phyloP scores from a whole-genome alignment of 1,140 invertebrate species.

The Holotrichia oblita region DNA sequence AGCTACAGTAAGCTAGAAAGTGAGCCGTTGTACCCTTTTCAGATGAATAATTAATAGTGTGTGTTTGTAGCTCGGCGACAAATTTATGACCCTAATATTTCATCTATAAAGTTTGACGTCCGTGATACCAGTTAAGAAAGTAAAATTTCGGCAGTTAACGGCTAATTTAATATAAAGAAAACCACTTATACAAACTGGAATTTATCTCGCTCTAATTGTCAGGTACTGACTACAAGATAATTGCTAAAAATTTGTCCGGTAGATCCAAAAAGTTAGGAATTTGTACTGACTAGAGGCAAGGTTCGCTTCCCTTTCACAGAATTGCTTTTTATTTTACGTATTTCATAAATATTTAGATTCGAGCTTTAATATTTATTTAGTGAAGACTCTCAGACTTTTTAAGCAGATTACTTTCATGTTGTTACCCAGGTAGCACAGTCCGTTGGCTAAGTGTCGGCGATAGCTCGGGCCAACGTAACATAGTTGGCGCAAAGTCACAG shows the following conservation, averaged over 20 bases:
- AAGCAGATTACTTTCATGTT: neutral
- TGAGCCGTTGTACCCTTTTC: neutral
- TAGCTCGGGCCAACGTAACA: no score
- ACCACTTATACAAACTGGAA: neutral
- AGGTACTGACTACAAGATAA: neutral
- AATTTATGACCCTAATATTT: neutral
- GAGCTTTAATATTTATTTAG: neutral
- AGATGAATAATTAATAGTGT: slow-evolving; percentile 4
- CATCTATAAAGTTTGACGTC: neutral
- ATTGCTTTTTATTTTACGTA: neutral
- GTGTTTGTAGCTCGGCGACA: neutral
- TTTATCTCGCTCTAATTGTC: neutral
- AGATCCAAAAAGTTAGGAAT: neutral
- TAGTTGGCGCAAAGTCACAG: no score
- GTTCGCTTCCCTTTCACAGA: neutral
- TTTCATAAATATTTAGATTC: neutral
- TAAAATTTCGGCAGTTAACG: neutral
- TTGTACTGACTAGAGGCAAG: neutral
- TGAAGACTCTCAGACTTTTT: neutral
- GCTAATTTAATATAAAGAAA: neutral
- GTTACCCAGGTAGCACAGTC: no score
- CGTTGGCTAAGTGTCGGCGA: no score
- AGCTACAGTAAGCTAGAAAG: neutral
- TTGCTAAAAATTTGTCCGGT: neutral
- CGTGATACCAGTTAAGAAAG: neutral